Evolutionary conservation across 2,113 vertebrate species (phyloP).

Genomic region (Antennarius striatus): DNA sequence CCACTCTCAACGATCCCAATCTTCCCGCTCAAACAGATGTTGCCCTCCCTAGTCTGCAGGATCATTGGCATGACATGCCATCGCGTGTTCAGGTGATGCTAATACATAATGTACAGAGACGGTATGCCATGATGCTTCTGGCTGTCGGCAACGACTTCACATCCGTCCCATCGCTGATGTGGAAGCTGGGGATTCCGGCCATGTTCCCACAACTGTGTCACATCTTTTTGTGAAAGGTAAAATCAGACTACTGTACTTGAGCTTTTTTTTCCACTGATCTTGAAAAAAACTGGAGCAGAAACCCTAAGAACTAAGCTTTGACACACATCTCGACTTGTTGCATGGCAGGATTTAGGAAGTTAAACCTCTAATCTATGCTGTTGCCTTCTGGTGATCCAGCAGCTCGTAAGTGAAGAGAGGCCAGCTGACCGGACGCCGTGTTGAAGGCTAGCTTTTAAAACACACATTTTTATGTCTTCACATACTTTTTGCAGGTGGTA

Average conservation of each 20-base stretch:
- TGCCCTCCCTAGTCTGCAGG: too few relatives aligned
- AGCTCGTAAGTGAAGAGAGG: too few relatives aligned
- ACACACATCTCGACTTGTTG: constrained; percentile 12
- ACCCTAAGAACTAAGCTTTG: constrained; percentile 37
- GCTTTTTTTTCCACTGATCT: constrained; percentile 42
- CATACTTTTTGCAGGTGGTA: too few relatives aligned
- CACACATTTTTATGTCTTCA: too few relatives aligned
- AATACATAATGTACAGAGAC: constrained; percentile 63
- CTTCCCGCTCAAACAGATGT: too few relatives aligned
- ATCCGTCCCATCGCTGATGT: constrained; percentile 58
- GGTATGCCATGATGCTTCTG: constrained; percentile 49
- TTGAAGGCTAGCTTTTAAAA: too few relatives aligned
- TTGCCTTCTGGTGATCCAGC: too few relatives aligned
- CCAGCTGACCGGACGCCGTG: too few relatives aligned
- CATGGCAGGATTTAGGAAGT: too few relatives aligned
- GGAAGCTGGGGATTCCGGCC: constrained; percentile 52
- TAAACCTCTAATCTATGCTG: too few relatives aligned
- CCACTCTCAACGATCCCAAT: too few relatives aligned
- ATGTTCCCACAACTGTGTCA: constrained; percentile 50
- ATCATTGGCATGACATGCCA: too few relatives aligned
- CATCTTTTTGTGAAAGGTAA: constrained; percentile 63
- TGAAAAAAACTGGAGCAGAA: constrained; percentile 40
- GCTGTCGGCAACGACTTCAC: constrained; percentile 61
- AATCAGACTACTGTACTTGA: constrained; percentile 43
- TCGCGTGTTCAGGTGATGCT: constrained; percentile 55